Base-by-base conservation (phyloP, 1,140 invertebrate genomes). In the Camponotus floridanus region DNA sequence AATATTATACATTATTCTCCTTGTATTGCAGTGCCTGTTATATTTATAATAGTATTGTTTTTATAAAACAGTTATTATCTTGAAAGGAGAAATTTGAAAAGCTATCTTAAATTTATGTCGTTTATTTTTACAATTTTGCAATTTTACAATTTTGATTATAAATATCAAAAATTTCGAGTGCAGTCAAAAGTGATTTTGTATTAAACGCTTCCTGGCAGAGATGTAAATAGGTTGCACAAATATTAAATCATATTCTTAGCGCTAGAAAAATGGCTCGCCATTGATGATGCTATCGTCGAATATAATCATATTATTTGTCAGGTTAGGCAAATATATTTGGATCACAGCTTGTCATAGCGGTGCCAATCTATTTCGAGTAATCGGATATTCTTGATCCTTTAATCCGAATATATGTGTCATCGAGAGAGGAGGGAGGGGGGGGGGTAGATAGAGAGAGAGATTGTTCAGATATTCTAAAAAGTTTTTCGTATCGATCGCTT, bases 371-470 rank as follows among this genome's bases (percentile, higher is more conserved):
- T 83, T 61, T n/a, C 7, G n/a, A 45, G 26, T 36, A 83, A 83
- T 74, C 68, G 79, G 79, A 83, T 83, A 83, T 83, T 74, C 42
- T 74, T 74, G 68, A 83, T 83, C 67, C 31, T 61, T 42, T 62
- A 55, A 81, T 81, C 48, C 67, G 48, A 59, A 21, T 73, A 73
- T 62, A 9, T 42, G n/a, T 33, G 6, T 5, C 4, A 61, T 13
- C 33, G 13, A 36, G 8, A n/a, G 36, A 33, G 67, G 42, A 73
- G 48, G 6, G 48, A 51, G 48, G 15, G 45, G 15, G 45, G 15
- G 42, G 7, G 7, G 2, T 7, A 45, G 11, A 45, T 9, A 45
- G 42, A 45, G 42, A 45, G 42, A 45, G 42, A 45, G 8, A 11
- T 21, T 55, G 36, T 42, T 26, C 3, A 18, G n/a, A 59, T 9